phyloP scores from a whole-genome alignment of 2,797 vertebrate species.

The Eutrigla gurnardus region DNA sequence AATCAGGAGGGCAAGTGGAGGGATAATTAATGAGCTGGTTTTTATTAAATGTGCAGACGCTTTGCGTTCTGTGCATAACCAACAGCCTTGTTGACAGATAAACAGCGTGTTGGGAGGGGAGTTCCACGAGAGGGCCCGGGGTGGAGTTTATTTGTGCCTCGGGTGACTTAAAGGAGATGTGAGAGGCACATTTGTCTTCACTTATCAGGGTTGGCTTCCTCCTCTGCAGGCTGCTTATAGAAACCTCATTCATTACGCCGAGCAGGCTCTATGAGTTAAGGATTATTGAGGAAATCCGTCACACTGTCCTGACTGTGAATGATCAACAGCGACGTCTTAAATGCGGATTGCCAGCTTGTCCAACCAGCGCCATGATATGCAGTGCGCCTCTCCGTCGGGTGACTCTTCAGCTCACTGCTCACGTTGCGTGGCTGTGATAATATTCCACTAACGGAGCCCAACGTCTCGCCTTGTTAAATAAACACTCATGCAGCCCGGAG shows the following conservation, averaged over 20 bases:
- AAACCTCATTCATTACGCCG: slow-evolving; percentile 34
- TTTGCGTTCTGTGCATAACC: slow-evolving; percentile 82
- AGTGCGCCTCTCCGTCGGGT: background rate
- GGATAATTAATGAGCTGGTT: slow-evolving; percentile 59
- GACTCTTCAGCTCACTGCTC: slow-evolving; percentile 24
- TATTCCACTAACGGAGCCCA: slow-evolving; percentile 28
- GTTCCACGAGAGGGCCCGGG: slow-evolving; percentile 89
- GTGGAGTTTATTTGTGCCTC: slow-evolving; percentile 25
- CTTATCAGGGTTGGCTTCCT: slow-evolving; percentile 29
- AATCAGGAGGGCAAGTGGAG: slow-evolving; percentile 53
- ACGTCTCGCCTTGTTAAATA: slow-evolving; percentile 49
- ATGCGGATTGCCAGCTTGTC: slow-evolving; percentile 28
- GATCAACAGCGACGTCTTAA: slow-evolving; percentile 19
- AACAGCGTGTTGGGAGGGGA: slow-evolving; percentile 77
- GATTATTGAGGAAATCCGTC: slow-evolving; percentile 33
- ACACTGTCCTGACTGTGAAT: background rate
- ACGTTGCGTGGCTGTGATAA: slow-evolving; percentile 22
- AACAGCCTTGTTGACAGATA: slow-evolving; percentile 87
- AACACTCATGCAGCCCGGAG: slow-evolving; percentile 34
- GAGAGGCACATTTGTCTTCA: slow-evolving; percentile 52
- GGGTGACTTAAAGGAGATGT: no score
- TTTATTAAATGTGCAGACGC: slow-evolving; percentile 55
- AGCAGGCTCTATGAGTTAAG: background rate
- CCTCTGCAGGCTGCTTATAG: slow-evolving; percentile 35
- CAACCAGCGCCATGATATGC: background rate